A percentile compares a stretch with the other conserved stretches of the same genome.
phyloP scores from a whole-genome alignment of 2,888 invertebrate species.

The Hemithea aestivaria region DNA sequence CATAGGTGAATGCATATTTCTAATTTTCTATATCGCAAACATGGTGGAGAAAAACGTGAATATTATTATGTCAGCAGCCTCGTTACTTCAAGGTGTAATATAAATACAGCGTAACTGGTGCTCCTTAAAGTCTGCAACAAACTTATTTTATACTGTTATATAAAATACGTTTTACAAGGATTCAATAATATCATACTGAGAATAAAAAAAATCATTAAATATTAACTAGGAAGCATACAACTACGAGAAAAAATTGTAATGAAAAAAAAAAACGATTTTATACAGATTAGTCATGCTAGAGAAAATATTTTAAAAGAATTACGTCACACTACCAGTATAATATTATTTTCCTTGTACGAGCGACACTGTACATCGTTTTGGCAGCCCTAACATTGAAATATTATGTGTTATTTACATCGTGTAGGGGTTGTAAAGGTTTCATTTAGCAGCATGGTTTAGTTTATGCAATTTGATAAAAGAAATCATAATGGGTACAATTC shows the following conservation, averaged over 20 bases:
- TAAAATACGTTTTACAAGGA: constrained; percentile 3
- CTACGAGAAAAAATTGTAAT: no score
- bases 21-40: no score
- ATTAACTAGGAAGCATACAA: no score
- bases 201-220: no score
- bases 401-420: constrained; percentile 26
- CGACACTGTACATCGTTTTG: constrained; percentile 62
- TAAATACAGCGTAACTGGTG: constrained; percentile 4
- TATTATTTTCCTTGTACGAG: constrained; percentile 34
- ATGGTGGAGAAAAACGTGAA: background rate
- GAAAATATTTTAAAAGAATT: no score
- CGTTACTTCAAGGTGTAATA: constrained; percentile 5
- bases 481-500: constrained; percentile 5
- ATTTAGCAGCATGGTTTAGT: constrained; percentile 21
- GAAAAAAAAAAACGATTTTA: no score
- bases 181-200: no score
- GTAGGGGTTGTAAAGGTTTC: constrained; percentile 12
- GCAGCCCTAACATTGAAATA: constrained; percentile 65
- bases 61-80: constrained; percentile 10
- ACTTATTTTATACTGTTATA: no score
- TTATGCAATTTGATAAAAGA: background rate
- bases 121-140: background rate
- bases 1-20: no score
- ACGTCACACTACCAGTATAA: constrained; percentile 3
- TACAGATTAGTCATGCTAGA: no score